Conservation (phyloP, 2,888 invertebrate species). For the Ryuthela nishihirai region DNA sequence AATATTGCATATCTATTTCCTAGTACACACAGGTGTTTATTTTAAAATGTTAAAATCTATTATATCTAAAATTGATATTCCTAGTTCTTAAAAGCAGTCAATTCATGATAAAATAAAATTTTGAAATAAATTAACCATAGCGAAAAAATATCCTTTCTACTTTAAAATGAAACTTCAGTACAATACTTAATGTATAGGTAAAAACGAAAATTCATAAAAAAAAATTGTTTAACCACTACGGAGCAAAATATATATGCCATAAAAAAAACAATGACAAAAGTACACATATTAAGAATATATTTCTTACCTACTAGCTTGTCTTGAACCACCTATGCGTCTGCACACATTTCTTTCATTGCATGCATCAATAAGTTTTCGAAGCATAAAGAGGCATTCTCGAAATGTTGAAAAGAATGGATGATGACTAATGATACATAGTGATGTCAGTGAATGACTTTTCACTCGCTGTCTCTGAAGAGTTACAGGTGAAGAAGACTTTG, state of each 20-base stretch:
- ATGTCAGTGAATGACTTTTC: constrained; percentile 90
- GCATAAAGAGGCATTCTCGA: constrained; percentile 92
- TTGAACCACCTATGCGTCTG: constrained; percentile 81
- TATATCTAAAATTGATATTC: no score
- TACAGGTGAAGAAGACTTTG: constrained; percentile 39
- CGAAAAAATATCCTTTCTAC: no score
- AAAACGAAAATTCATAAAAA: no score
- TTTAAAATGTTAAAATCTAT: no score
- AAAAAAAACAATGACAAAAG: background rate
- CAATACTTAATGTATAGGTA: no score
- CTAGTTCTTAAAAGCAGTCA: no score
- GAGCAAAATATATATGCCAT: background rate
- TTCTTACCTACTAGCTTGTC: constrained; percentile 55
- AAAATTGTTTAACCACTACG: no score
- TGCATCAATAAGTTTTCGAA: constrained; percentile 94
- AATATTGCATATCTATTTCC: no score
- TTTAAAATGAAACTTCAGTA: no score
- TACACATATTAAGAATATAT: background rate
- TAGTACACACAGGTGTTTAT: no score
- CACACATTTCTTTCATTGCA: constrained; percentile 80
- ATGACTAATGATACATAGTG: constrained; percentile 95
- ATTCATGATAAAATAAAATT: no score
- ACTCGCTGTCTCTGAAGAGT: constrained; percentile 59
- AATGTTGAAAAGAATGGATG: constrained; percentile 99
- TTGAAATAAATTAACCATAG: no score